phyloP scores from a whole-genome alignment of 2,888 invertebrate genomes.

The Fissipunctia ypsillon region DNA sequence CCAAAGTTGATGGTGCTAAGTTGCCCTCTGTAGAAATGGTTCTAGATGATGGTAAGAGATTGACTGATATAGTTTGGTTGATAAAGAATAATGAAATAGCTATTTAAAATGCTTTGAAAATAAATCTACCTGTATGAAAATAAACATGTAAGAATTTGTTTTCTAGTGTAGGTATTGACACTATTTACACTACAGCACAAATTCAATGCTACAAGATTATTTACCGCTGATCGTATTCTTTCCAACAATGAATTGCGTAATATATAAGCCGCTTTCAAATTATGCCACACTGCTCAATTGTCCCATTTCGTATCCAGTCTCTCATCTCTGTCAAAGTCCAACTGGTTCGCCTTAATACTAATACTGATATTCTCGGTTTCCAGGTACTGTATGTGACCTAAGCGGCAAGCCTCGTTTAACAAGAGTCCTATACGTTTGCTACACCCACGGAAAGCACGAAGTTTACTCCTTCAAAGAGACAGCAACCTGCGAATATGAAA shows the following conservation, averaged over 20 bases:
- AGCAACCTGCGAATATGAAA: conserved; percentile 98
- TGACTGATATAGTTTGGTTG: neutral
- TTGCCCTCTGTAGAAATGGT: conserved; percentile 97
- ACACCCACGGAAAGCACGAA: conserved; percentile 96
- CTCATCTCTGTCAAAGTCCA: neutral
- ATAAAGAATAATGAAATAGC: neutral
- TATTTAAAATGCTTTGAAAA: neutral
- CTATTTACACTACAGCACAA: too few relatives aligned
- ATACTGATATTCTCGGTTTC: neutral
- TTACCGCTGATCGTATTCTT: too few relatives aligned
- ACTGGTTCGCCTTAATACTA: neutral
- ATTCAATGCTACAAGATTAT: neutral
- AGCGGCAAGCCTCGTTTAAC: conserved; percentile 96
- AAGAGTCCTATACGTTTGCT: conserved; percentile 96
- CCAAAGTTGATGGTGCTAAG: conserved; percentile 96
- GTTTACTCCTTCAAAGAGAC: conserved; percentile 98
- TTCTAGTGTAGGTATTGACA: too few relatives aligned
- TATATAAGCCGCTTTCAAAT: too few relatives aligned
- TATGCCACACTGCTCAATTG: too few relatives aligned
- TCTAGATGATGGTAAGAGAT: conserved; percentile 93
- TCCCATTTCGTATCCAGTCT: too few relatives aligned
- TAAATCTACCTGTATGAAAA: neutral
- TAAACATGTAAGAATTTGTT: too few relatives aligned
- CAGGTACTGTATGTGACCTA: conserved; percentile 96
- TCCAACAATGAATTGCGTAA: too few relatives aligned